phyloP scores from a whole-genome alignment of 2,113 vertebrate genomes.

The cattle (Bos taurus) region DNA sequence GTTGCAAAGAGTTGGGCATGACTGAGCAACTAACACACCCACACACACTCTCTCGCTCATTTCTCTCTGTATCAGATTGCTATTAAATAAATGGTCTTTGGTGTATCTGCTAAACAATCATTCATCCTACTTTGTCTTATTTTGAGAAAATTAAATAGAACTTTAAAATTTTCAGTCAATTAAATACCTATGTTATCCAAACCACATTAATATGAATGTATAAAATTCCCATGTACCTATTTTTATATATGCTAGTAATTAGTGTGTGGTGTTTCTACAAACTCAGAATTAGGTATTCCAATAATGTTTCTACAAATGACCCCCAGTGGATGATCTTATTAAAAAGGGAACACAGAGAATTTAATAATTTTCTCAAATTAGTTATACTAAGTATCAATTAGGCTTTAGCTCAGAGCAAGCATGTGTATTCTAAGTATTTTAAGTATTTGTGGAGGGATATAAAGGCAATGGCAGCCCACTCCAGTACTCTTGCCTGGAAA shows the following conservation, averaged over 20 bases:
- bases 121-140: not conserved
- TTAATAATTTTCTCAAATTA: not conserved
- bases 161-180: not conserved
- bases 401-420: not conserved
- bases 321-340: not conserved
- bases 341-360: not conserved
- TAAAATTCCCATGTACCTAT: not conserved
- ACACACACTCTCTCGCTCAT: not conserved
- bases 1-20: accelerated
- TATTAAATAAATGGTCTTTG: not conserved
- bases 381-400: not conserved
- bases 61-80: not conserved
- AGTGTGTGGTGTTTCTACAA: not conserved
- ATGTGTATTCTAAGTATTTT: not conserved
- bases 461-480: no score
- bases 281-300: not conserved
- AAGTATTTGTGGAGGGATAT: not conserved
- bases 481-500: no score
- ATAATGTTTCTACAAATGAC: not conserved
- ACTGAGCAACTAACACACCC: no score
- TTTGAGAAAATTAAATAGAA: not conserved
- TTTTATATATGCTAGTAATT: not conserved
- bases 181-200: not conserved
- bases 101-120: not conserved
- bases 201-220: not conserved